Evolutionary conservation across 2,113 vertebrate species (phyloP), one percentile per base, ranked within the genome.

Genomic region (Mugil cephalus): DNA sequence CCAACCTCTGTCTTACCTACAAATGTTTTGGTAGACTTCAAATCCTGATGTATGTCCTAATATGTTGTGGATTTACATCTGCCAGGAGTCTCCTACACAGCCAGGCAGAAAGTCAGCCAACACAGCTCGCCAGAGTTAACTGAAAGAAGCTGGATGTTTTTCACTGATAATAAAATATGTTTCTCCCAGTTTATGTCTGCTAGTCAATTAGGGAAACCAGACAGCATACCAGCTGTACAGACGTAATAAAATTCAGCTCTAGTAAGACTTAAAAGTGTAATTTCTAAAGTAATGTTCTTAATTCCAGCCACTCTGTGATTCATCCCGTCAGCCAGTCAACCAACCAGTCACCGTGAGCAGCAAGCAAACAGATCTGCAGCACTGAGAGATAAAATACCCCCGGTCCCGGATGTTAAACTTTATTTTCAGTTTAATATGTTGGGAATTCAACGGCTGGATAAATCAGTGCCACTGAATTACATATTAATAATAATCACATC

Each of bases 401-500:
- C 48, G 69, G 50, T 56, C 43, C 38, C 0, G 35, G 42, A 55
- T 24, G 65, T 42, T 77, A 62, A 83, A 83, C 74, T 74, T 79
- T 55, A 76, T 86, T 72, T 78, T 35, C 55, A 14, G 55, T 69
- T 10, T 60, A 24, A 69, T 72, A 64, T 56, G 77, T 79, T 66
- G 73, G 30, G 10, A 67, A 71, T 69, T 62, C 54, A 79, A 59
- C 10, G 3, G 50, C 52, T 68, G 77, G 50, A 80, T 77, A 67
- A 83, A 85, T 81, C 72, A 71, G 45, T 69, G 40, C 77, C 68
- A 52, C 74, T 69, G 52, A 82, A 79, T 82, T 79, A 38, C 46
- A 34, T 63, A 72, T 88, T 82, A 82, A 82, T 83, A 60, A 77
- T 79, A 71, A 86, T 80, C 76, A 87, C 73, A 82, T 77, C 78